phyloP scores from a whole-genome alignment of 2,113 vertebrate species.

The Nycticryphes semicollaris region DNA sequence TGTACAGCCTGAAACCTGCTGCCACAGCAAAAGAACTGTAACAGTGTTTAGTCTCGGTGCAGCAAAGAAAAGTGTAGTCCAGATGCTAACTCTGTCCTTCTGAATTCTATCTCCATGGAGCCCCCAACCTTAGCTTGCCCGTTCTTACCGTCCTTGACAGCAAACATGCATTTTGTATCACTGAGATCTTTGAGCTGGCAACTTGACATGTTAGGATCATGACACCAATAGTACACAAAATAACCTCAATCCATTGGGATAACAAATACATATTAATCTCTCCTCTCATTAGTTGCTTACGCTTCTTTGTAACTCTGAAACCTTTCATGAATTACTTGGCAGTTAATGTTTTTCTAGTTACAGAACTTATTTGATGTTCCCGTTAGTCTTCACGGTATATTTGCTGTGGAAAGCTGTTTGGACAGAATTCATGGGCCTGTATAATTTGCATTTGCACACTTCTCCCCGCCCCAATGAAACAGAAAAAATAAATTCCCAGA shows the following conservation, averaged over 20 bases:
- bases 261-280: slow-evolving; percentile 10
- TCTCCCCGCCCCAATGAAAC: background rate
- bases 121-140: background rate
- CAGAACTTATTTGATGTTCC: background rate
- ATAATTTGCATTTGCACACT: background rate
- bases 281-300: background rate
- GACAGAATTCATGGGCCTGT: background rate
- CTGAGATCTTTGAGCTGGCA: background rate
- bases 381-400: background rate
- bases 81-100: background rate
- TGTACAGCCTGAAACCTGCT: slow-evolving; percentile 57
- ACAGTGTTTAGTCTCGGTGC: slow-evolving; percentile 58
- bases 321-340: background rate
- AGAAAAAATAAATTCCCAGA: background rate
- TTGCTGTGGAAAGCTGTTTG: background rate
- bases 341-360: background rate
- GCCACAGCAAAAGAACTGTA: slow-evolving; percentile 45
- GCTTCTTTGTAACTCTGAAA: background rate
- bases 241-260: background rate
- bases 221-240: background rate
- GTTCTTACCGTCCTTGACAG: background rate
- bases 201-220: background rate
- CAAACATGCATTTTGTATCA: background rate
- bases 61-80: background rate
- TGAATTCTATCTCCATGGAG: background rate